phyloP scores from a whole-genome alignment of 2,113 vertebrate species.

The Dicerorhinus sumatrensis region DNA sequence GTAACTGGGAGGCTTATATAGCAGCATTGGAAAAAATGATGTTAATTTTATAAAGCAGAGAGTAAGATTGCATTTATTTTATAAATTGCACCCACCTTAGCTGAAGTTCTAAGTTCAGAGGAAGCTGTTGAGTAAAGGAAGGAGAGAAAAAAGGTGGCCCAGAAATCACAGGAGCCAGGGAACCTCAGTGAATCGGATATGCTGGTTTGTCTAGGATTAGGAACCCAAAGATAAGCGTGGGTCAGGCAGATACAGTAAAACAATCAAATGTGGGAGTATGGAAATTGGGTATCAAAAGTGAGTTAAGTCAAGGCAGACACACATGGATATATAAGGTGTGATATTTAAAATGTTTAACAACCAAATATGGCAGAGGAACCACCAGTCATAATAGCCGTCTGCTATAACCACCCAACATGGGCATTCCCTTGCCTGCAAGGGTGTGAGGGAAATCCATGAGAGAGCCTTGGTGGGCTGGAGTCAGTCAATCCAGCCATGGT shows the following conservation, averaged over 20 bases:
- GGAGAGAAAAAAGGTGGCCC: not conserved
- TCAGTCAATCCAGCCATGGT: not conserved
- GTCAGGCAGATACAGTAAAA: not conserved
- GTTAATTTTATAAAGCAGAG: slow-evolving; percentile 20
- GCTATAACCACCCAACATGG: not conserved
- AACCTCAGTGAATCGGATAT: not conserved
- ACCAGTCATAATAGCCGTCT: not conserved
- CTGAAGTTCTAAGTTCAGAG: not conserved
- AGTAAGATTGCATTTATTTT: not conserved
- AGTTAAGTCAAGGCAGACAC: not conserved
- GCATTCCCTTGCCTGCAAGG: not conserved
- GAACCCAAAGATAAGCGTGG: not conserved
- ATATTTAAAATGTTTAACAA: not conserved
- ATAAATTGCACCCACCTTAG: not conserved
- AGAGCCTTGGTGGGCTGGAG: not conserved
- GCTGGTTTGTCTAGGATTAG: not conserved
- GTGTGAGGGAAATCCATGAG: not conserved
- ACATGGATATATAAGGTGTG: not conserved
- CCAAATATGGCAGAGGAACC: not conserved
- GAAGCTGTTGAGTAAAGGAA: not conserved
- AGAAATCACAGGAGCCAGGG: not conserved
- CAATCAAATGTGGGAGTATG: not conserved
- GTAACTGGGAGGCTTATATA: not conserved
- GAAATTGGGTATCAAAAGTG: not conserved
- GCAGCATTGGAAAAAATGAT: not conserved